phyloP scores from a whole-genome alignment of 2,113 vertebrate genomes.

The Psephotus haematonotus region DNA sequence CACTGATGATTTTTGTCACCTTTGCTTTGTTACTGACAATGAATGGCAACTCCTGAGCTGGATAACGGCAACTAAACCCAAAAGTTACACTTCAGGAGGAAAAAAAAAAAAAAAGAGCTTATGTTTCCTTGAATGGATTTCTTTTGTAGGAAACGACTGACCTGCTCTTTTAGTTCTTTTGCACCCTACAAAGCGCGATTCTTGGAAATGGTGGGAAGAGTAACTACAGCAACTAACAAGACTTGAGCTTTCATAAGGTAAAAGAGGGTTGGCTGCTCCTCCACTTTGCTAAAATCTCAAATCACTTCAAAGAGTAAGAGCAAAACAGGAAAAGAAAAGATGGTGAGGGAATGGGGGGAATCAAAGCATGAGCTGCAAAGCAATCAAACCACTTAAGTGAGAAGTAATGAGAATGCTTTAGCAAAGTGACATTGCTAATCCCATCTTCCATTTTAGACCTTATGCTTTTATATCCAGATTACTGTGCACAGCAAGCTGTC shows the following conservation, averaged over 20 bases:
- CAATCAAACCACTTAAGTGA: conserved; percentile 45
- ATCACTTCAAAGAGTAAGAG: neutral
- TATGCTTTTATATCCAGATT: conserved; percentile 36
- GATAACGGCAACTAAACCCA: neutral
- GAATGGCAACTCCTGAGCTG: neutral
- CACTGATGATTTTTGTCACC: neutral
- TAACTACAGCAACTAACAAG: neutral
- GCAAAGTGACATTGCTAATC: neutral
- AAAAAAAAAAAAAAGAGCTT: neutral
- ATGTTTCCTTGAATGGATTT: neutral
- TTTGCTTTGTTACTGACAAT: neutral
- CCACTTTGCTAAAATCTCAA: neutral
- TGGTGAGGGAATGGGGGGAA: neutral
- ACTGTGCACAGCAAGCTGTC: conserved; percentile 20
- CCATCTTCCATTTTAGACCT: neutral
- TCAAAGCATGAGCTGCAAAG: neutral
- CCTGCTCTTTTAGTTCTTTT: neutral
- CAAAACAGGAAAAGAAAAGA: neutral
- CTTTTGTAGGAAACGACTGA: neutral
- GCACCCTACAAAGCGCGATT: neutral
- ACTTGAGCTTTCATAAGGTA: neutral
- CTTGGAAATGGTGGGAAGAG: neutral
- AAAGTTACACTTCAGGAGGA: neutral
- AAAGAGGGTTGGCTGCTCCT: neutral
- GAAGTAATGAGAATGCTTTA: neutral